These are phyloP conservation scores for Drosophila colorata DNA, from an alignment of 2,888 invertebrate genomes.

Conservation along the genomic window DNA sequence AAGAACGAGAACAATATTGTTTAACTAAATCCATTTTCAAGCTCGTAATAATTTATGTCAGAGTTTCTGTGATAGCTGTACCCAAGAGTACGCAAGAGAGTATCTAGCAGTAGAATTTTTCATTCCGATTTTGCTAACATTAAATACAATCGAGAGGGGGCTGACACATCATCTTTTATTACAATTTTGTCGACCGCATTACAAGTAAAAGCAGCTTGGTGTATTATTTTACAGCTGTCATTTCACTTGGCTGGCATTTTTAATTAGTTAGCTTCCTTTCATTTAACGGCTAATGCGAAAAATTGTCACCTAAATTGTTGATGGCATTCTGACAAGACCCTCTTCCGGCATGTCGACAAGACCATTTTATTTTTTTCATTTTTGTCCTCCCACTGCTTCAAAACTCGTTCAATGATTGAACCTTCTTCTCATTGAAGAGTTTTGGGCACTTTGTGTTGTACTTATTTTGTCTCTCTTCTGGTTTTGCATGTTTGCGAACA, in stretches of 20 bases:
- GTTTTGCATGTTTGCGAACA: conserved; percentile 45
- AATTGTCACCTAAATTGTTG: conserved; percentile 47
- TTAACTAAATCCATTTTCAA: no score
- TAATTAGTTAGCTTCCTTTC: conserved; percentile 49
- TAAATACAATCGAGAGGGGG: not conserved
- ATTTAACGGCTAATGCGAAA: conserved; percentile 26
- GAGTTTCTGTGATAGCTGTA: no score
- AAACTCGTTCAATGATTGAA: conserved; percentile 16
- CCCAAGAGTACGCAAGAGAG: no score
- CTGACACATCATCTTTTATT: conserved; percentile 8
- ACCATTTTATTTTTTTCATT: not conserved
- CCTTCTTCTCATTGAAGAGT: conserved; percentile 23
- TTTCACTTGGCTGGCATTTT: conserved; percentile 45
- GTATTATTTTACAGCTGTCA: conserved; percentile 53
- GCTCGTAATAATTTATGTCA: no score
- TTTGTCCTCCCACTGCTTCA: not conserved
- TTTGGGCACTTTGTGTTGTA: conserved; percentile 22
- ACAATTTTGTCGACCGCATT: conserved; percentile 3
- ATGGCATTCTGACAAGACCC: conserved; percentile 33
- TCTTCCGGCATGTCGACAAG: conserved; percentile 9
- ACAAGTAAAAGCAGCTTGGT: not conserved
- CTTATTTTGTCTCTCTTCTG: conserved; percentile 6
- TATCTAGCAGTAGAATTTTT: not conserved
- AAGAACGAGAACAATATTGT: no score
- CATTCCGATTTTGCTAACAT: no score